Conservation (phyloP, 2,113 vertebrate genomes). For the Poecilia latipinna region DNA sequence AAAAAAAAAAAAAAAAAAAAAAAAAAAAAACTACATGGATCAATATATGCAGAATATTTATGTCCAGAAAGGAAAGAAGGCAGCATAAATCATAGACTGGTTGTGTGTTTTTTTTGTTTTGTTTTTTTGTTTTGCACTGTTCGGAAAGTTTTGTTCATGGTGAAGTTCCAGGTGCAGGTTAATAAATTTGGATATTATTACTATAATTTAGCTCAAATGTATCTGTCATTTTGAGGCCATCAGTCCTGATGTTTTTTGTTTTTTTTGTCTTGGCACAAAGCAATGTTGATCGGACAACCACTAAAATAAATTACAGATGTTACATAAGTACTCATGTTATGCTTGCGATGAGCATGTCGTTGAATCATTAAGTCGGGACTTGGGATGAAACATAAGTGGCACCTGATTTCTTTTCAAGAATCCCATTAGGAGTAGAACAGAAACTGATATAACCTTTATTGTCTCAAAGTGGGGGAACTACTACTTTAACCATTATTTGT, state of each 20-base stretch:
- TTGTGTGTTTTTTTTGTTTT: conserved; percentile 10
- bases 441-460: too few relatives aligned
- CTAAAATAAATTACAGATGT: background rate
- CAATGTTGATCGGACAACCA: background rate
- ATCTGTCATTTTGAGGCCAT: background rate
- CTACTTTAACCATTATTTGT: too few relatives aligned
- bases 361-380: conserved; percentile 2
- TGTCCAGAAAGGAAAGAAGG: conserved; percentile 14
- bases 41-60: conserved; percentile 1
- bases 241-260: conserved; percentile 1
- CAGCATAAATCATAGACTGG: conserved; percentile 7
- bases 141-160: conserved; percentile 17
- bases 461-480: background rate
- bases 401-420: background rate
- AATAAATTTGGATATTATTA: background rate
- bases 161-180: background rate
- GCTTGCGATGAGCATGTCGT: conserved; percentile 15
- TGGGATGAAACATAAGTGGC: background rate
- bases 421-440: background rate
- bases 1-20: conserved; percentile 33
- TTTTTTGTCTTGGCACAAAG: conserved; percentile 12
- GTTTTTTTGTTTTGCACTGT: conserved; percentile 8
- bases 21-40: conserved; percentile 10
- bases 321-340: conserved; percentile 12
- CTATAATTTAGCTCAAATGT: background rate